Evolutionary conservation across 1,140 invertebrate species (phyloP), one percentile per base, ranked within the genome.

Genomic region (Apis florea): DNA sequence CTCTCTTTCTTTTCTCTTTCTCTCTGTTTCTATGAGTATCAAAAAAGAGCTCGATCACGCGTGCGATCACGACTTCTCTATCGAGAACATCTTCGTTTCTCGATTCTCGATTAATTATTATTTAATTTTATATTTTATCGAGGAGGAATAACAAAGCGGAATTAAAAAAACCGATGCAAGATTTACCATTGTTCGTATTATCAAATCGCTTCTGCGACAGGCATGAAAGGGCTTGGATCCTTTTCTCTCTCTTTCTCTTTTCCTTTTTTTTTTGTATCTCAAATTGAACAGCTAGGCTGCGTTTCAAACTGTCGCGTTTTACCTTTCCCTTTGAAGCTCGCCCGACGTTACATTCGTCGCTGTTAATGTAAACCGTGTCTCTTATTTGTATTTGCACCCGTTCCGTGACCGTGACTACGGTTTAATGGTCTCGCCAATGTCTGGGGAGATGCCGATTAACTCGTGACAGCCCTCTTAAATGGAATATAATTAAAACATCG

Each of bases 61-160:
- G 54, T 49, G 63, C 63, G 56, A 68, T 81, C 53, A 81, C 72
- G 53, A 81, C 73, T 67, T 67, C 79, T 66, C 71, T 51, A n/a
- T 24, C 49, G 12, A 47, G 64, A n/a, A 26, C 49, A 15, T 79
- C 63, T 72, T 61, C 24, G 54, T 54, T 4, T 54, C 11, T 13
- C 24, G 47, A 31, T 31, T 31, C 21, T 24, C 63, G 31, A 56
- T n/a, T n/a, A 75, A 81, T 80, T 64, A 21, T 63, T 19, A n/a
- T 40, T n/a, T 12, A n/a, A 12, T 49, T 68, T 12, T 24, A 24
- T 56, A 40, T 68, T 49, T 77, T 2, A 15, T 58, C 40, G 51
- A 56, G 11, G 40, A 12, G 31, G 31, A 3, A 40, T 0, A 49
- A 26, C 13, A 19, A 26, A 68, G 8, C 58, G 19, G 19, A 17